Conservation (phyloP, 2,113 vertebrate genomes). For the Oxyura jamaicensis region DNA sequence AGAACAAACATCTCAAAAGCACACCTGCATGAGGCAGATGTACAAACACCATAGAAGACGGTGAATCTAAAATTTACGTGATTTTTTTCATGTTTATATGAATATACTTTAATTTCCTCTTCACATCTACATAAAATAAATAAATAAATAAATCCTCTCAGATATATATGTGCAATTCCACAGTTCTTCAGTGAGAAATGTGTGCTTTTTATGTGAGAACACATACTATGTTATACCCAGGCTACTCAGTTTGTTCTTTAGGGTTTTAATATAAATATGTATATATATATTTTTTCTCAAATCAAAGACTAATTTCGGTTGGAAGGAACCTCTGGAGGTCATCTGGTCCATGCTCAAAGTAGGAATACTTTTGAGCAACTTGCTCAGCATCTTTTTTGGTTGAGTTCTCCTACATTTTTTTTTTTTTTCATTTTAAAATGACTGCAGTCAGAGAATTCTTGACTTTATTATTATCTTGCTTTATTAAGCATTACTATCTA, state of each 20-base stretch:
- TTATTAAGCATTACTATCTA: background rate
- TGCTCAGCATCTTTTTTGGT: accelerated
- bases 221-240: background rate
- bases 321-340: background rate
- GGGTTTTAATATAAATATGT: too few species aligned
- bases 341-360: background rate
- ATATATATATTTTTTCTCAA: too few species aligned
- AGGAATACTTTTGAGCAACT: background rate
- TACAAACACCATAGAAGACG: background rate
- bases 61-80: background rate
- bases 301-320: background rate
- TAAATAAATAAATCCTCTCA: background rate
- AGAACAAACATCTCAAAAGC: background rate
- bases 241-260: accelerated
- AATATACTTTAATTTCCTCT: background rate
- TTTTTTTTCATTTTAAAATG: background rate
- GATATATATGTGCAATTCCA: background rate
- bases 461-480: background rate
- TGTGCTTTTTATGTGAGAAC: background rate
- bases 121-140: background rate
- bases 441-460: background rate
- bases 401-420: background rate
- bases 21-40: background rate
- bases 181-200: background rate
- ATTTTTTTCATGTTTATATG: background rate